phyloP scores from a whole-genome alignment of 2,113 vertebrate genomes.

The Petroica traversi region DNA sequence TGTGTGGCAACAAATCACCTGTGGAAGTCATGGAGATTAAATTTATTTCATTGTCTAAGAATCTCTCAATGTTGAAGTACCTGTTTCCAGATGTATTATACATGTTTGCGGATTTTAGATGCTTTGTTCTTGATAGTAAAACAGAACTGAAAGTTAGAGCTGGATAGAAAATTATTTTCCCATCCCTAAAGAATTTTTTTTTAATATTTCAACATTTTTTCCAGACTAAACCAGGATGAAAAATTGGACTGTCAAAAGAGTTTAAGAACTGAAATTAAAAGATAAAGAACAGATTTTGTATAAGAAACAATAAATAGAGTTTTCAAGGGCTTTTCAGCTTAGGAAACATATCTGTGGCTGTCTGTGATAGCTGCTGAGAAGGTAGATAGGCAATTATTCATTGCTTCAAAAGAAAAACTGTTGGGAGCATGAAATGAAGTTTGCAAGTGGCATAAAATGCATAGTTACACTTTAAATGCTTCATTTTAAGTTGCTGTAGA shows the following conservation, averaged over 20 bases:
- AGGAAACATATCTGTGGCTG: neutral
- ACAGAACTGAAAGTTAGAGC: neutral
- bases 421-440: neutral
- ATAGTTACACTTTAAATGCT: neutral
- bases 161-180: slow-evolving; percentile 8
- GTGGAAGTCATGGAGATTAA: neutral
- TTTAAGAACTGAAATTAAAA: slow-evolving; percentile 21
- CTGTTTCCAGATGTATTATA: slow-evolving; percentile 24
- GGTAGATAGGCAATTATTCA: neutral
- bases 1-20: slow-evolving; percentile 22
- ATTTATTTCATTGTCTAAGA: slow-evolving; percentile 21
- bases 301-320: neutral
- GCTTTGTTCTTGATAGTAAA: neutral
- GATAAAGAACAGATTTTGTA: slow-evolving; percentile 29
- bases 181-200: neutral
- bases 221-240: slow-evolving; percentile 16
- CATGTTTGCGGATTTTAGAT: neutral
- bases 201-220: neutral
- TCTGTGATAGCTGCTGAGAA: neutral
- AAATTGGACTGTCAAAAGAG: slow-evolving; percentile 33
- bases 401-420: neutral
- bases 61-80: neutral
- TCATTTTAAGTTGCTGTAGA: neutral
- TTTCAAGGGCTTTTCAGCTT: neutral
- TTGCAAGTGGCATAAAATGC: neutral